Percentiles rank a stretch among this genome's conserved stretches.
Evolutionary conservation across 2,797 vertebrate genomes (phyloP).

Genomic region (Enteromius trimaculatus): DNA sequence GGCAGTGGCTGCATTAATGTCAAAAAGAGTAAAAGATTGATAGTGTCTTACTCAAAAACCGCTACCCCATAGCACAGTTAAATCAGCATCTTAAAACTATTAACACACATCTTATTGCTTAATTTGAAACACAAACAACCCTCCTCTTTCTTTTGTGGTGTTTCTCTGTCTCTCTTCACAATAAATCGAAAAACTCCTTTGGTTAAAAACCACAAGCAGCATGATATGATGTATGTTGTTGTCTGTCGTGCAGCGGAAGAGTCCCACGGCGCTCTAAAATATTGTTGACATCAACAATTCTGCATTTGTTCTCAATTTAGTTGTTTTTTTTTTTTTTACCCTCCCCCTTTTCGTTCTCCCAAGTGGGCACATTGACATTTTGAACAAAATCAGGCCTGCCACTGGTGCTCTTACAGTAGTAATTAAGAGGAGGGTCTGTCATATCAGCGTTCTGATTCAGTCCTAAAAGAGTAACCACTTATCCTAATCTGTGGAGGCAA

Average conservation of each 20-base stretch:
- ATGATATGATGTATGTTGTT: constrained; percentile 69
- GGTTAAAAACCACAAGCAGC: constrained; percentile 63
- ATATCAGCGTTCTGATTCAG: constrained; percentile 48
- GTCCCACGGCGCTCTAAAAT: constrained; percentile 67
- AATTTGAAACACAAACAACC: constrained; percentile 23
- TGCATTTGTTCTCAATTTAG: constrained; percentile 62
- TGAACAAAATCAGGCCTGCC: constrained; percentile 57
- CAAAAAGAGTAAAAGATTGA: not conserved
- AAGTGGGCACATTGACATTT: constrained; percentile 69
- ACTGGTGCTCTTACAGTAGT: constrained; percentile 48
- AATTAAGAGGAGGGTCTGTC: constrained; percentile 60
- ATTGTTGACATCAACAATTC: constrained; percentile 68
- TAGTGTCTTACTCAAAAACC: not conserved
- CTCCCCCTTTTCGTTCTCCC: constrained; percentile 56
- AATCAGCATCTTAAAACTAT: constrained; percentile 31
- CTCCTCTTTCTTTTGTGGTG: constrained; percentile 22
- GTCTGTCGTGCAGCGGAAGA: constrained; percentile 58
- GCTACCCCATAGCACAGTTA: constrained; percentile 8
- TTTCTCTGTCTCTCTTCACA: constrained; percentile 13
- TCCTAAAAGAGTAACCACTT: constrained; percentile 45
- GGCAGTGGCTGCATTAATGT: not conserved
- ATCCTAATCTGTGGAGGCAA: constrained; percentile 42
- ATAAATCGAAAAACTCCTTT: constrained; percentile 59
- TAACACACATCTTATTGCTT: constrained; percentile 34
- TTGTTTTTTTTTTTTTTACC: constrained; percentile 31